Base-by-base conservation (phyloP, 2,113 vertebrate species). In the Strix aluco region DNA sequence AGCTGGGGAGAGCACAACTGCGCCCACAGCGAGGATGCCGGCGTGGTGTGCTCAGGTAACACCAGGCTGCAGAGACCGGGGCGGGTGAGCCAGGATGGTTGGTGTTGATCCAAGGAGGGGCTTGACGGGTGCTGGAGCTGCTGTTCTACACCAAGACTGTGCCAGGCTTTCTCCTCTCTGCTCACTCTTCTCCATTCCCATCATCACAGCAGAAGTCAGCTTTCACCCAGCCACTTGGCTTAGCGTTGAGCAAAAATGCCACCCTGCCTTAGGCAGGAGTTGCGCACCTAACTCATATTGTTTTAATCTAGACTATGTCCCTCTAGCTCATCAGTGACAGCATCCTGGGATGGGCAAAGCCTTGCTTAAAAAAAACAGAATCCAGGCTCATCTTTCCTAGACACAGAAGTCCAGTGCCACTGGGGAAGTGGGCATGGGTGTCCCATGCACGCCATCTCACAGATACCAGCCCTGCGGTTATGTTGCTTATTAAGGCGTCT, bases 1-100 rank as follows among this genome's bases (percentile, higher is more conserved):
- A 15, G 3, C 21, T 92, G 93, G 93, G 93, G 93, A 34, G 67
- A 94, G n/a, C 93, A 94, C 63, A 75, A 88, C 62, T 94, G 93
- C 0, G 62, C 26, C 6, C 93, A 94, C 57, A 54, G n/a, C 0
- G 93, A 94, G 51, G 93, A 94, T 6, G 93, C 93, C 2, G 11
- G 74, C 0, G 89, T 81, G 22, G n/a, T 94, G 44, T 94, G 93
- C 69, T 54, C 89, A 81, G 93, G 93, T 94, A 62, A 70, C 21
- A 6, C 5, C 22, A 8, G 30, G 18, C 40, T 36, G 34, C 12
- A 16, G 32, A 40, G 27, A 36, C 34, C 2, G 1, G 25, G 30
- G 25, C 0, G 25, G 57, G 36, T 10, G 19, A 59, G 42, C 13
- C 47, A 36, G 55, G 32, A 12, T 12, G 47, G 44, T 30, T 38